Percentiles rank a stretch among this genome's conserved stretches.
phyloP scores from a whole-genome alignment of 1,140 invertebrate genomes.

The Vanessa tameamea region DNA sequence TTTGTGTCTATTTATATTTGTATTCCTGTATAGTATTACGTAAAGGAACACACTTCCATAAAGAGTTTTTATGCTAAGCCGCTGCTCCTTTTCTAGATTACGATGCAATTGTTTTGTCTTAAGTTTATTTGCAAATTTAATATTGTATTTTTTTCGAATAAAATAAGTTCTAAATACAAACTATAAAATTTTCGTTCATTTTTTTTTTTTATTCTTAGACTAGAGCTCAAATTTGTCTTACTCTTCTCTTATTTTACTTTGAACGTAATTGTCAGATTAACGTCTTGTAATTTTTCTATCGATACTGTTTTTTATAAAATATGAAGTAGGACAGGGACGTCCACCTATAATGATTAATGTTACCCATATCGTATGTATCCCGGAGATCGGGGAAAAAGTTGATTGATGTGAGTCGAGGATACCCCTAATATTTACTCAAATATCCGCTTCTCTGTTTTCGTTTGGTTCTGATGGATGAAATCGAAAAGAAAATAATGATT shows the following conservation, averaged over 20 bases:
- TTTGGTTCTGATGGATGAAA: slow-evolving; percentile 49
- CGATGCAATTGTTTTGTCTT: too few species aligned
- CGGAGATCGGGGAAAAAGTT: slow-evolving; percentile 61
- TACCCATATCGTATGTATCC: slow-evolving; percentile 59
- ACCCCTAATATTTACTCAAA: slow-evolving; percentile 58
- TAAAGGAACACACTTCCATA: too few species aligned
- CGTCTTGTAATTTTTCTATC: slow-evolving; percentile 3
- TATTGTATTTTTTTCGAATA: too few species aligned
- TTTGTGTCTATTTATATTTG: too few species aligned
- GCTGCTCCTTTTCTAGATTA: too few species aligned
- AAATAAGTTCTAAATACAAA: too few species aligned
- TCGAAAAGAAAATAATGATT: slow-evolving; percentile 18
- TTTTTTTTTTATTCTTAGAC: neutral
- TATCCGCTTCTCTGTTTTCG: slow-evolving; percentile 56
- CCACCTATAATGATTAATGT: slow-evolving; percentile 73
- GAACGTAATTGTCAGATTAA: slow-evolving; percentile 13
- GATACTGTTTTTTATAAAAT: slow-evolving; percentile 13
- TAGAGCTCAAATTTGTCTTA: neutral
- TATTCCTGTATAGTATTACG: too few species aligned
- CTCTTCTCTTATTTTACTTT: neutral
- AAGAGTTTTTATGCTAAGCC: too few species aligned
- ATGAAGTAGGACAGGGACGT: slow-evolving; percentile 56
- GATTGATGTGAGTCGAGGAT: slow-evolving; percentile 68
- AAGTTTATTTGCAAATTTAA: too few species aligned
- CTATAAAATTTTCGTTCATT: neutral